Evolutionary conservation across 2,888 invertebrate species (phyloP).

Genomic region (Drosophila stalkeri): DNA sequence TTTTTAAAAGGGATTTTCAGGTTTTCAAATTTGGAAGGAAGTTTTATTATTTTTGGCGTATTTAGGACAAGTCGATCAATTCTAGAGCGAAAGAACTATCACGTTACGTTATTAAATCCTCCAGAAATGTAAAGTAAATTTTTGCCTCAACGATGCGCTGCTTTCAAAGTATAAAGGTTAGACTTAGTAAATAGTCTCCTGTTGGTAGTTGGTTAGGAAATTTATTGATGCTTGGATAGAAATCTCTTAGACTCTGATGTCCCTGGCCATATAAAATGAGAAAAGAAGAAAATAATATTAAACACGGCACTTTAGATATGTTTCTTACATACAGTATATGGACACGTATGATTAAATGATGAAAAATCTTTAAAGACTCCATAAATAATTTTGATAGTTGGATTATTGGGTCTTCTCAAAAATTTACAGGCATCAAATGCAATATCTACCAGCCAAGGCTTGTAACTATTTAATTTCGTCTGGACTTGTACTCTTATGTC

Average conservation of each 20-base stretch:
- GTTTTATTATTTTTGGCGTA: too few species aligned
- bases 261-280: not conserved
- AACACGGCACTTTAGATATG: not conserved
- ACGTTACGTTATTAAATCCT: too few species aligned
- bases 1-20: too few species aligned
- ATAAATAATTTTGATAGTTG: not conserved
- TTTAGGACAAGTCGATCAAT: too few species aligned
- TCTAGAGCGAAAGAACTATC: too few species aligned
- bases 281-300: not conserved
- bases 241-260: not conserved
- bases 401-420: constrained; percentile 3
- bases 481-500: not conserved
- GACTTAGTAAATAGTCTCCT: constrained; percentile 28
- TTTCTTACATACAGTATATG: constrained; percentile 29
- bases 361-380: not conserved
- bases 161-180: not conserved
- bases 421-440: not conserved
- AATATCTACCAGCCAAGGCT: constrained; percentile 15
- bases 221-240: constrained; percentile 11
- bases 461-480: constrained; percentile 2
- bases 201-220: constrained; percentile 17
- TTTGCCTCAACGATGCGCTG: not conserved
- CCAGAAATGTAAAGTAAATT: too few species aligned
- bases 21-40: too few species aligned
- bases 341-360: constrained; percentile 36